phyloP scores from a whole-genome alignment of 1,140 invertebrate species.

The Brachionus plicatilis region DNA sequence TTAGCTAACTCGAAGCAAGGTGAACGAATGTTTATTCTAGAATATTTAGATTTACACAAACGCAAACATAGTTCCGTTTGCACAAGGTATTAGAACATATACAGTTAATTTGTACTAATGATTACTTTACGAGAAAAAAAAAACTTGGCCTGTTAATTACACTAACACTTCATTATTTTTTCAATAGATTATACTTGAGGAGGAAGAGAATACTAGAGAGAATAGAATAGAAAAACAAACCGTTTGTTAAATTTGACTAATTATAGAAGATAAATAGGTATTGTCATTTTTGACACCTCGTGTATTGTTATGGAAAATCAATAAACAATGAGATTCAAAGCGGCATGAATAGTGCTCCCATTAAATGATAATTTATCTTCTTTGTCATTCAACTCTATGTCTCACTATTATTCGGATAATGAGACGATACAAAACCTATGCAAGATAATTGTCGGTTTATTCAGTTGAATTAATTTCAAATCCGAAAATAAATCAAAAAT shows the following conservation, averaged over 20 bases:
- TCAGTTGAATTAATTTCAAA: constrained; percentile 6
- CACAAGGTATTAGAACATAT: constrained; percentile 10
- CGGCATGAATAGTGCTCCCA: neutral
- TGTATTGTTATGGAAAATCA: neutral
- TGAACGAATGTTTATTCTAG: constrained; percentile 10
- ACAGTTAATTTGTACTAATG: neutral
- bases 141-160: constrained; percentile 3
- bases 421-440: constrained; percentile 1
- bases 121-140: neutral
- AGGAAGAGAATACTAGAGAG: neutral
- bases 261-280: neutral
- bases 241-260: neutral
- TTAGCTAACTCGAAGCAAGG: neutral
- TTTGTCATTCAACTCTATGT: neutral
- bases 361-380: constrained; percentile 16
- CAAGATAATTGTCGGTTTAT: constrained; percentile 28
- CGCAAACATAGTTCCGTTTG: constrained; percentile 18
- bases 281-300: neutral
- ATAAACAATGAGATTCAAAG: neutral
- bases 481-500: neutral
- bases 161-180: constrained; percentile 28
- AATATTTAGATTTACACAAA: neutral
- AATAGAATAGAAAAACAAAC: neutral
- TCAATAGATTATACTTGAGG: constrained; percentile 7
- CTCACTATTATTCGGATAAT: neutral